Conservation (phyloP, 2,888 invertebrate genomes). For the Pyrrhosoma nymphula region DNA sequence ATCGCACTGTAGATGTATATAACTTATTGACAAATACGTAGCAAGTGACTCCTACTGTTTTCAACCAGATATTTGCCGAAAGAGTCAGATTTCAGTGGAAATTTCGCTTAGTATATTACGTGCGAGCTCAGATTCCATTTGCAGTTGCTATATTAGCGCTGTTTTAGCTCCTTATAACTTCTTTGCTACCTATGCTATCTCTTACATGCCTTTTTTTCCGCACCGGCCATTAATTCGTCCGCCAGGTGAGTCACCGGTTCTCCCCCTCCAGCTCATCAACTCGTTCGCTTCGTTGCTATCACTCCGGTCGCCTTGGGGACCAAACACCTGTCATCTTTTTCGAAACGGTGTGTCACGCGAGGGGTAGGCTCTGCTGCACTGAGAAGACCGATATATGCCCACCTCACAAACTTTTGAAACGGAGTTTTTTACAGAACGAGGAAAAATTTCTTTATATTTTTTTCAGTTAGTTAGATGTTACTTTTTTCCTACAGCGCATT, state of each 20-base stretch:
- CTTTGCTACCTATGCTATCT: too few relatives aligned
- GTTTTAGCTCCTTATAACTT: too few relatives aligned
- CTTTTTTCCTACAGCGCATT: too few relatives aligned
- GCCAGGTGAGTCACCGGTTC: not conserved
- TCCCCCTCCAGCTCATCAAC: not conserved
- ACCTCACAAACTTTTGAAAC: not conserved
- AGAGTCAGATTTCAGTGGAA: too few relatives aligned
- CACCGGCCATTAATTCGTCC: not conserved
- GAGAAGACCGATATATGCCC: not conserved
- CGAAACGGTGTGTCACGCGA: not conserved
- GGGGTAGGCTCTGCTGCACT: not conserved
- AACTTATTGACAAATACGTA: too few relatives aligned
- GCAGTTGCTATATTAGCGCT: too few relatives aligned
- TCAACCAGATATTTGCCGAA: too few relatives aligned
- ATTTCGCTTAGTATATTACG: too few relatives aligned
- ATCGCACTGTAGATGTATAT: too few relatives aligned
- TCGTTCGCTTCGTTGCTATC: not conserved
- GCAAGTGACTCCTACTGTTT: too few relatives aligned
- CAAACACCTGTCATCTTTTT: not conserved
- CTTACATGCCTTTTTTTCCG: not conserved
- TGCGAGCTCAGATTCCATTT: too few relatives aligned
- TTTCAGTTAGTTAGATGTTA: not conserved
- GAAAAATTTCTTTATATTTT: not conserved
- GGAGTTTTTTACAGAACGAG: not conserved
- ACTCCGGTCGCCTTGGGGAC: not conserved